Base-by-base conservation (phyloP, 2,113 vertebrate genomes). In the Oreocharis arfaki region DNA sequence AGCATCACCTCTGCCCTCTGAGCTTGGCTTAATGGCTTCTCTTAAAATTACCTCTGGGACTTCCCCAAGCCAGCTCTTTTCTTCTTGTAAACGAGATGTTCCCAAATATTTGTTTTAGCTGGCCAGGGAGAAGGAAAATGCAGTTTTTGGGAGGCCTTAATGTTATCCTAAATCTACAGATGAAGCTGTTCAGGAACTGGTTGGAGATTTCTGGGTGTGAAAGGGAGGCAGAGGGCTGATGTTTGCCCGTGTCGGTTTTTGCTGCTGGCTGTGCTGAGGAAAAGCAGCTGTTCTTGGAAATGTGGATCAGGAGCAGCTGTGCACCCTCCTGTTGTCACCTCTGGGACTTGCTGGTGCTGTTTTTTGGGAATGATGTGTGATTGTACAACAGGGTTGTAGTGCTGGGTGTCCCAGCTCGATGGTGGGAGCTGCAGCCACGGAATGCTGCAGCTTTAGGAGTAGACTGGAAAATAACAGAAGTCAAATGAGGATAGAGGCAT, bases 171-270 rank as follows among this genome's bases (percentile, higher is more conserved):
- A 56, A 57, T 60, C 24, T 17, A 1, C 3, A 16, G 33, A n/a
- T 56, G 12, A 64, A 84, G 26, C 24, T 82, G 39, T 49, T 44
- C 0, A 2, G 69, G 70, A 59, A 1, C 47, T 39, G 63, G 4
- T 41, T 11, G 52, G 46, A 49, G 33, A 16, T 57, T 46, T n/a
- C 47, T 64, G 18, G 19, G 10, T 52, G 49, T 30, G 24, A 42
- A 50, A n/a, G 56, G 69, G n/a, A 13, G 8, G 17, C 13, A 3
- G 0, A 46, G 42, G 37, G 17, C 32, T 87, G 85, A 2, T 49
- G 17, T 74, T 80, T 63, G 37, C 46, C 28, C 0, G 0, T 41
- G 41, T 74, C 0, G 0, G 21, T 63, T 27, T 52, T 74, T 63
- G 35, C n/a, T 77, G 14, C 32, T 79, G 52, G 14, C 50, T 5